Evolutionary conservation across 2,113 vertebrate species (phyloP).

Genomic region (Poeciliopsis retropinna): DNA sequence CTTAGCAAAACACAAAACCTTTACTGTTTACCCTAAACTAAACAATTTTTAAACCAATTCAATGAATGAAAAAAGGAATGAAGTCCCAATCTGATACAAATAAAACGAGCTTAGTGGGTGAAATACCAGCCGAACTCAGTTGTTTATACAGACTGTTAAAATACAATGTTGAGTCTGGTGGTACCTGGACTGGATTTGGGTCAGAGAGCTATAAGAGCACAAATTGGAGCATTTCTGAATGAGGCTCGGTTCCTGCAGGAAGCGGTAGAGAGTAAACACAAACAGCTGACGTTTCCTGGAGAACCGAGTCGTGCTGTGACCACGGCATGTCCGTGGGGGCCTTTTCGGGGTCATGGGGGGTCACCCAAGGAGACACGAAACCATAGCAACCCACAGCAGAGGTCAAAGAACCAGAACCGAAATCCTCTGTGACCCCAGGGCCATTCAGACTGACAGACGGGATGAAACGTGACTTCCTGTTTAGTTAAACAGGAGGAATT

Average conservation of each 20-base stretch:
- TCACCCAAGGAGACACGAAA: neutral
- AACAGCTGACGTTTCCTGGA: conserved; percentile 53
- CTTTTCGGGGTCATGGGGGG: neutral
- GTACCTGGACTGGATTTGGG: fast-evolving
- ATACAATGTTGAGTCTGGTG: neutral
- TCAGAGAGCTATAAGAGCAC: neutral
- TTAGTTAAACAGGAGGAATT: neutral
- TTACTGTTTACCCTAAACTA: neutral
- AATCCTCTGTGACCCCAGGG: neutral
- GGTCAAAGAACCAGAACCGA: neutral
- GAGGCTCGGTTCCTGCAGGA: conserved; percentile 18
- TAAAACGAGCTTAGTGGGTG: neutral
- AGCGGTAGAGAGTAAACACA: conserved; percentile 48
- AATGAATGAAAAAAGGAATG: neutral
- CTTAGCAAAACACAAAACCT: neutral
- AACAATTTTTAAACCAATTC: neutral
- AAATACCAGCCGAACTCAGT: neutral
- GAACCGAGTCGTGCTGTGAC: neutral
- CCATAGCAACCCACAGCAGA: no score
- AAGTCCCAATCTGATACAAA: neutral
- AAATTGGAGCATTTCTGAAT: neutral
- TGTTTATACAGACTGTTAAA: fast-evolving
- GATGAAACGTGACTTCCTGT: neutral
- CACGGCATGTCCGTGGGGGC: conserved; percentile 1
- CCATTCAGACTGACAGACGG: conserved; percentile 6